Evolutionary conservation across 2,888 invertebrate genomes (phyloP).

Genomic region (Sclerodermus sp.): DNA sequence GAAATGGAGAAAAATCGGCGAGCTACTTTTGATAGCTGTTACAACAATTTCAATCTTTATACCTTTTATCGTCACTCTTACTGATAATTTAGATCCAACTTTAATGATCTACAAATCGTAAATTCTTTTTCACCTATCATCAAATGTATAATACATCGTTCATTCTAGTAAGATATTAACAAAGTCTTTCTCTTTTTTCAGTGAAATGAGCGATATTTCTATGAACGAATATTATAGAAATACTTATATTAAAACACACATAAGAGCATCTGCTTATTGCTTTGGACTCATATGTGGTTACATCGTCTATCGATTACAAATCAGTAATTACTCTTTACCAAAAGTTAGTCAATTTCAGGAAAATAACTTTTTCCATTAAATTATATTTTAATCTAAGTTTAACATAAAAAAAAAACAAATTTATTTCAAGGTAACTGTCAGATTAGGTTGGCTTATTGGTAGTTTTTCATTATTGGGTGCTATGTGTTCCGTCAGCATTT

Average conservation of each 20-base stretch:
- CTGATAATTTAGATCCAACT: constrained; percentile 68
- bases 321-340: constrained; percentile 47
- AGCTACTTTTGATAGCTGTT: constrained; percentile 59
- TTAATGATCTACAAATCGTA: constrained; percentile 70
- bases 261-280: constrained; percentile 72
- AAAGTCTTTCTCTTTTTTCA: constrained; percentile 54
- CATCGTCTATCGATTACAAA: constrained; percentile 67
- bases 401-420: constrained; percentile 1
- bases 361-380: neutral
- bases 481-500: constrained; percentile 66
- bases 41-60: constrained; percentile 60
- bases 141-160: neutral
- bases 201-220: constrained; percentile 68
- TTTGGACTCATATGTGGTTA: constrained; percentile 70
- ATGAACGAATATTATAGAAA: constrained; percentile 67
- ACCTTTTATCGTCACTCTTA: constrained; percentile 65
- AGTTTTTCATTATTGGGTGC: constrained; percentile 56
- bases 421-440: constrained; percentile 28
- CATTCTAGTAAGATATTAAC: neutral
- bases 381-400: constrained; percentile 1
- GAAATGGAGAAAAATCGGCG: constrained; percentile 66
- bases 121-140: too few species aligned
- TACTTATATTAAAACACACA: constrained; percentile 74
- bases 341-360: constrained; percentile 58
- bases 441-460: constrained; percentile 37